Evolutionary conservation across 2,888 invertebrate species (phyloP), one percentile per base, ranked within the genome.

Genomic region (Hypselothyrea guttata): DNA sequence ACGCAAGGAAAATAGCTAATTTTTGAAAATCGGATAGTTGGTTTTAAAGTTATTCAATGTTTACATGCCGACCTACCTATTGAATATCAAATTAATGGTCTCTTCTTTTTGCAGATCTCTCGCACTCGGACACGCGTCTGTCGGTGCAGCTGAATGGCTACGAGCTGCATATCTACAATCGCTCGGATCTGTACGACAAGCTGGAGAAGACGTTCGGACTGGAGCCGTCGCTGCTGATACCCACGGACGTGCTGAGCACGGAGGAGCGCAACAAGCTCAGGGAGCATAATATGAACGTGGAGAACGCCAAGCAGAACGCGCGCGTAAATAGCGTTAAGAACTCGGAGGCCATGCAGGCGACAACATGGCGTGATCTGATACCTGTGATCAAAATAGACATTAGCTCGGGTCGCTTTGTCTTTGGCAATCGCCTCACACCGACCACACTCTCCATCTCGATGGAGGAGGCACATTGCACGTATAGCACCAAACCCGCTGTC

Each of bases 351-450:
- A 95, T 95, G 62, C 94, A 96, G 91, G 95, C 95, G 2, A 92
- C 96, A 73, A 96, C 96, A 1, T 98, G 98, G 98, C 92, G 98
- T 67, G 98, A 98, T 91, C 93, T 98, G 71, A 96, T 98, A 86
- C 98, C 98, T 30, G 97, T 98, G 51, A 98, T 98, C 63, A 98
- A 98, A 91, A 92, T 97, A 71, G 98, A 98, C 88, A 93, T 99
- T 46, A 95, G 95, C 75, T 95, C 96, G 28, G 97, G 97, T 42
- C 94, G 98, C 64, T 92, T 98, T 67, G 97, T 98, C 4, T 98
- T 98, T 90, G 99, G 99, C 28, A 99, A 99, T 91, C 94, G 96
- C 63, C 91, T 98, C 65, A 94, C 98, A 16, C 98, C 99, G 0
- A 97, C 98, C 11, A 98, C 98, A 0, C 91, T 99, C 53, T 96